A percentile compares a stretch with the other conserved stretches of the same genome.
Conservation (phyloP, 2,113 vertebrate genomes). For the Etheostoma spectabile region DNA sequence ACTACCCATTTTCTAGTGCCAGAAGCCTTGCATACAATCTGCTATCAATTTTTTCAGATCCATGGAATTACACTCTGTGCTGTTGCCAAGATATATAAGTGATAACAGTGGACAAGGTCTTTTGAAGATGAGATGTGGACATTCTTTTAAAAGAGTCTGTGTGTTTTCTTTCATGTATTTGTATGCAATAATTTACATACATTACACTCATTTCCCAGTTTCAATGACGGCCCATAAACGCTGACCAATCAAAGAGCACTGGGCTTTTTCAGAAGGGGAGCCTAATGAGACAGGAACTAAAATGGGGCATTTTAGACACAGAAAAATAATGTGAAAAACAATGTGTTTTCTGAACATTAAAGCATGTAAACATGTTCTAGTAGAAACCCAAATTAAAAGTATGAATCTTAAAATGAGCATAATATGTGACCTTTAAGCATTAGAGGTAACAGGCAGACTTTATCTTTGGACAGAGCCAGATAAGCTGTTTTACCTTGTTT, state of each 20-base stretch:
- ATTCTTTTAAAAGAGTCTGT: conserved; percentile 86
- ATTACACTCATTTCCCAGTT: too few relatives aligned
- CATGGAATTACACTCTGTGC: conserved; percentile 86
- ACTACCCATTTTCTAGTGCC: conserved; percentile 85
- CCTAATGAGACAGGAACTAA: too few relatives aligned
- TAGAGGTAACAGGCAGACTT: not conserved
- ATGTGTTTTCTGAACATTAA: too few relatives aligned
- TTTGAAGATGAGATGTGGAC: conserved; percentile 90
- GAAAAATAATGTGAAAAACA: too few relatives aligned
- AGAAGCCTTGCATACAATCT: conserved; percentile 87
- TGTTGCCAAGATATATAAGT: conserved; percentile 93
- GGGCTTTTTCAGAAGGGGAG: too few relatives aligned
- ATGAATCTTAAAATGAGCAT: too few relatives aligned
- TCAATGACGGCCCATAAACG: too few relatives aligned
- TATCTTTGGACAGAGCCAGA: not conserved
- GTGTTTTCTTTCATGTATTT: conserved; percentile 81
- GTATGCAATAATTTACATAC: conserved; percentile 79
- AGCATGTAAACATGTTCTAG: too few relatives aligned
- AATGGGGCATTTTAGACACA: too few relatives aligned
- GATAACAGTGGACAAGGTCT: conserved; percentile 88
- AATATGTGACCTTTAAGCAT: not conserved
- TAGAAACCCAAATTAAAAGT: too few relatives aligned
- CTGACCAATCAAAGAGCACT: too few relatives aligned
- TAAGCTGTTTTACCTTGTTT: conserved; percentile 1
- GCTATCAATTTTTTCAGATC: conserved; percentile 92